A percentile compares a stretch with the other conserved stretches of the same genome.
Conservation (phyloP, 2,888 invertebrate genomes). For the Xiphydria camelus region DNA sequence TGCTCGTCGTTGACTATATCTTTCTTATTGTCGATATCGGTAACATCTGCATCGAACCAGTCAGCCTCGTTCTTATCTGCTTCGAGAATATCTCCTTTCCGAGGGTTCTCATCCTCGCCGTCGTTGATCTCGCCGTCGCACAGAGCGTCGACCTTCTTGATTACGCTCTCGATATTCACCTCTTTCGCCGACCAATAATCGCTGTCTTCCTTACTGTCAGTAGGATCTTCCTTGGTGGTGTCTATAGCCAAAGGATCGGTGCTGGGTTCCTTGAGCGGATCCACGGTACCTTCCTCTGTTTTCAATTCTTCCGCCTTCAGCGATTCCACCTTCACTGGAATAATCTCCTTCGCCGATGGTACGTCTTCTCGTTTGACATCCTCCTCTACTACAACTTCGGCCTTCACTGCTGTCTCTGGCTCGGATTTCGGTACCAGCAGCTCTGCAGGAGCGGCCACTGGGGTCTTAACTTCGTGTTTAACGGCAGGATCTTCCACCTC, state of each 20-base stretch:
- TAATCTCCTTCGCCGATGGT: constrained; percentile 28
- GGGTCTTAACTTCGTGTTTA: constrained; percentile 9
- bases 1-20: constrained; percentile 43
- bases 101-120: constrained; percentile 54
- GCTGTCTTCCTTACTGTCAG: constrained; percentile 68
- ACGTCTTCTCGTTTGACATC: constrained; percentile 39
- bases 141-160: constrained; percentile 75
- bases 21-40: constrained; percentile 33
- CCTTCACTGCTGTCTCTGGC: constrained; percentile 19
- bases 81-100: constrained; percentile 40
- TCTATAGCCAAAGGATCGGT: constrained; percentile 46
- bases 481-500: constrained; percentile 20
- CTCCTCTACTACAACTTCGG: constrained; percentile 27
- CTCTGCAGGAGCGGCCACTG: constrained; percentile 3
- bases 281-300: constrained; percentile 38
- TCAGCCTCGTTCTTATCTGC: constrained; percentile 36
- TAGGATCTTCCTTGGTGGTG: constrained; percentile 56
- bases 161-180: constrained; percentile 79
- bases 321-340: constrained; percentile 13
- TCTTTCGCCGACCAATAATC: constrained; percentile 81
- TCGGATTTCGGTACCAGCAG: constrained; percentile 29
- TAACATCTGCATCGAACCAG: constrained; percentile 47
- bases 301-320: constrained; percentile 31
- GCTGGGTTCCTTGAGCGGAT: constrained; percentile 39
- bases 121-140: constrained; percentile 58